Conservation (phyloP, 2,113 vertebrate genomes). For the Tympanuchus pallidicinctus region DNA sequence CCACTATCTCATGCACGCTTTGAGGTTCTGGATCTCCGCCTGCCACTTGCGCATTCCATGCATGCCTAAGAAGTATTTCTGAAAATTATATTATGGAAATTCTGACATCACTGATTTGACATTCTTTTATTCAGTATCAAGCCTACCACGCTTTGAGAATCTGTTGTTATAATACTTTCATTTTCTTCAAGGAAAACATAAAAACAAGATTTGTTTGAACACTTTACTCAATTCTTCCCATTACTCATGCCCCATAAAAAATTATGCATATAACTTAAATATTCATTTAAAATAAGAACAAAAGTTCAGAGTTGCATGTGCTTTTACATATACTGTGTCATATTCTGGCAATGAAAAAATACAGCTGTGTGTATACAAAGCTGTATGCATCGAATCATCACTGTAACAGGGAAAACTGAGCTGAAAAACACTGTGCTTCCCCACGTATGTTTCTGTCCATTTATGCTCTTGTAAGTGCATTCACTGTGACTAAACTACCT, state of each 20-base stretch:
- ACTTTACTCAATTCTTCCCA: background rate
- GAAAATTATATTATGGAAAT: background rate
- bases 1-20: background rate
- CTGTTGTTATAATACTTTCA: background rate
- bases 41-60: background rate
- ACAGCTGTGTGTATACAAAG: background rate
- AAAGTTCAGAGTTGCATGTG: background rate
- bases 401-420: background rate
- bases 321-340: background rate
- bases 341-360: background rate
- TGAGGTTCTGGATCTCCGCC: background rate
- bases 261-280: background rate
- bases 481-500: background rate
- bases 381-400: background rate
- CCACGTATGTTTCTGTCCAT: rapidly evolving
- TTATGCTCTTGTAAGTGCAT: background rate
- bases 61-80: background rate
- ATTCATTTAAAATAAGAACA: background rate
- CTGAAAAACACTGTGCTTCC: background rate
- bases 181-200: background rate
- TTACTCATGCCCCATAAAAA: background rate
- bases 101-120: background rate
- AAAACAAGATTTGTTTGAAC: background rate
- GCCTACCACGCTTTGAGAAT: background rate
- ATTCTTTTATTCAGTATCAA: background rate